Conservation (phyloP, 2,888 invertebrate genomes). For the Tribolium freemani region DNA sequence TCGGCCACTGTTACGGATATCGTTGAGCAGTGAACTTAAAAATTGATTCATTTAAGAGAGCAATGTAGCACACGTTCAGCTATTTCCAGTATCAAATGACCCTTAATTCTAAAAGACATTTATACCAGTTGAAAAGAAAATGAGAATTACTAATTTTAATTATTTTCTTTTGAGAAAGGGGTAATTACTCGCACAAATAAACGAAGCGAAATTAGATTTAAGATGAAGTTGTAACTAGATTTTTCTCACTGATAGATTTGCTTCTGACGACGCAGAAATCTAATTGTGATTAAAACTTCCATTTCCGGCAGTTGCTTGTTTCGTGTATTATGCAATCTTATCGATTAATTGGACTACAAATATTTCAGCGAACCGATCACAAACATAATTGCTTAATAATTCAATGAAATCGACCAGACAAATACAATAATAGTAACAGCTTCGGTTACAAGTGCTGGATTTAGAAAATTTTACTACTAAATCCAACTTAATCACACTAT, state of each 20-base stretch:
- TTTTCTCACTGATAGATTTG: background rate
- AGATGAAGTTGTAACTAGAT: background rate
- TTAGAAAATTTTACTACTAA: too few species aligned
- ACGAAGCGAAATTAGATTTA: background rate
- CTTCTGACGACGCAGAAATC: background rate
- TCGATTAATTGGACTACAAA: too few species aligned
- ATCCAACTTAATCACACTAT: background rate
- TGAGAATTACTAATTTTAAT: background rate
- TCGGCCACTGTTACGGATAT: slow-evolving; percentile 28
- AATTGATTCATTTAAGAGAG: slow-evolving; percentile 34
- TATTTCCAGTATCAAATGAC: slow-evolving; percentile 6
- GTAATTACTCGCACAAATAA: background rate
- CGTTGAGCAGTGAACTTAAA: slow-evolving; percentile 32
- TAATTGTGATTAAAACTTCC: background rate
- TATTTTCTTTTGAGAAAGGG: background rate
- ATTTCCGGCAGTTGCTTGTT: too few species aligned
- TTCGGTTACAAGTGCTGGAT: too few species aligned
- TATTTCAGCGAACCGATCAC: too few species aligned
- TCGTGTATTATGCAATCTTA: too few species aligned
- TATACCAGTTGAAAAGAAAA: background rate
- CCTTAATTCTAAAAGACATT: slow-evolving; percentile 1
- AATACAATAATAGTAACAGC: too few species aligned
- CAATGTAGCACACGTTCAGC: slow-evolving; percentile 5
- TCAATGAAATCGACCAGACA: too few species aligned
- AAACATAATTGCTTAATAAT: too few species aligned